Percentiles rank a stretch among this genome's conserved stretches.
phyloP scores from a whole-genome alignment of 2,113 vertebrate species.

The Aldabrachelys gigantea region DNA sequence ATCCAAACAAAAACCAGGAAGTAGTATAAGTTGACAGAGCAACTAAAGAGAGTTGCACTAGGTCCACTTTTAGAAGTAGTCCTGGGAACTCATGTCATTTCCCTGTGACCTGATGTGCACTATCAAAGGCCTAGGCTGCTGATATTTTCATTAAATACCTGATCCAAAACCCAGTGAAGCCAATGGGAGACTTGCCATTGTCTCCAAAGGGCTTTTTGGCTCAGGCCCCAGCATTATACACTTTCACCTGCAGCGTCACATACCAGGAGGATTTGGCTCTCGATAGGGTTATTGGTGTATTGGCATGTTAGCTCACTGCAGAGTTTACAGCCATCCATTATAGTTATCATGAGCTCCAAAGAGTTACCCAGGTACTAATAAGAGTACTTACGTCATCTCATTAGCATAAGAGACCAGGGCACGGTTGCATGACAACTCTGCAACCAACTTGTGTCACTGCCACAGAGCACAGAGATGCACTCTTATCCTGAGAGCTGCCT shows the following conservation, averaged over 20 bases:
- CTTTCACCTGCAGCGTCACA: fast-evolving
- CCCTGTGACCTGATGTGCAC: background rate
- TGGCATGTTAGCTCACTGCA: fast-evolving
- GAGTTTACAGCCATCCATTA: fast-evolving
- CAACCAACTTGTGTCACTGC: conserved; percentile 27
- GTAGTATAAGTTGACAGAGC: conserved; percentile 12
- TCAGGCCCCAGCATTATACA: fast-evolving
- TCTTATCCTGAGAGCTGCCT: background rate
- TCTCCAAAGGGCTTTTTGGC: fast-evolving
- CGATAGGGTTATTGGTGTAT: fast-evolving
- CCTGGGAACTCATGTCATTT: background rate
- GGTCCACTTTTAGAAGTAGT: background rate
- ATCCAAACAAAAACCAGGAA: conserved; percentile 37
- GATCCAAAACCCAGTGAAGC: background rate
- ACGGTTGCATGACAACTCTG: background rate
- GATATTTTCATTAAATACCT: background rate
- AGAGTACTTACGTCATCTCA: fast-evolving
- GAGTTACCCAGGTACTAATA: fast-evolving
- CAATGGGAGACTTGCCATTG: background rate
- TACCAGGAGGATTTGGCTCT: fast-evolving
- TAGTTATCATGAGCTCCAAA: fast-evolving
- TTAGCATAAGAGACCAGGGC: conserved; percentile 45
- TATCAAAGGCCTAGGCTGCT: background rate
- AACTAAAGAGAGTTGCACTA: background rate
- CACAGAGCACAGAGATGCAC: conserved; percentile 2